These are phyloP conservation scores for Pachypeltis micranthus DNA, from an alignment of 1,140 invertebrate species.

Conservation along the genomic window DNA sequence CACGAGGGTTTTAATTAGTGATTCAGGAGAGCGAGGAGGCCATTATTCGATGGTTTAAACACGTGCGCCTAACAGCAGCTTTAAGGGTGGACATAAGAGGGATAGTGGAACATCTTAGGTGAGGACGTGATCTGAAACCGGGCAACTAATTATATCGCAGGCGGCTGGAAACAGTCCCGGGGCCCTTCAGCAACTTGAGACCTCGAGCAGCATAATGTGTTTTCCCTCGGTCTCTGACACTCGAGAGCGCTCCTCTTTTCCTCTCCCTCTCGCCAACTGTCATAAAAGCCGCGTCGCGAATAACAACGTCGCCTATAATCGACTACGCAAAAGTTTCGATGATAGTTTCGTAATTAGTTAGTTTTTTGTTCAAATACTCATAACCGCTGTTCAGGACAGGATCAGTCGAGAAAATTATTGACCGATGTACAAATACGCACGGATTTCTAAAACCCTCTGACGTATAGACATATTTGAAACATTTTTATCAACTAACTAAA, in stretches of 20 bases:
- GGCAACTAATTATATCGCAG: neutral
- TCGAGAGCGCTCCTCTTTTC: neutral
- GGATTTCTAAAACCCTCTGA: too few relatives aligned
- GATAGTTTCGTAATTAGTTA: too few relatives aligned
- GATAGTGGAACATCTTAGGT: slow-evolving; percentile 8
- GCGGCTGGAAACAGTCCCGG: neutral
- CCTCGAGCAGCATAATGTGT: neutral
- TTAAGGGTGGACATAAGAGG: slow-evolving; percentile 11
- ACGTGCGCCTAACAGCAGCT: slow-evolving; percentile 5
- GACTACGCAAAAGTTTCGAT: too few relatives aligned
- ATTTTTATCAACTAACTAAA: too few relatives aligned
- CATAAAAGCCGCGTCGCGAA: too few relatives aligned
- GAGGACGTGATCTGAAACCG: neutral
- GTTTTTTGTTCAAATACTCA: too few relatives aligned
- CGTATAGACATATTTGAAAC: too few relatives aligned
- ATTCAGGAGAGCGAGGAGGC: neutral
- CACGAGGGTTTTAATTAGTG: neutral
- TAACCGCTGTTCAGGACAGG: too few relatives aligned
- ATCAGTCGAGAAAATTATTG: too few relatives aligned
- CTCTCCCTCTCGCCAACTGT: neutral
- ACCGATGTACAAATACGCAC: too few relatives aligned
- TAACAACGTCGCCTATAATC: too few relatives aligned
- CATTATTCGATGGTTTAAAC: neutral
- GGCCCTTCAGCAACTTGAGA: neutral
- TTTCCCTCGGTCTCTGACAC: too few relatives aligned